These are phyloP conservation scores for Heteronetta atricapilla DNA, from an alignment of 2,113 vertebrate species.

Conservation along the genomic window DNA sequence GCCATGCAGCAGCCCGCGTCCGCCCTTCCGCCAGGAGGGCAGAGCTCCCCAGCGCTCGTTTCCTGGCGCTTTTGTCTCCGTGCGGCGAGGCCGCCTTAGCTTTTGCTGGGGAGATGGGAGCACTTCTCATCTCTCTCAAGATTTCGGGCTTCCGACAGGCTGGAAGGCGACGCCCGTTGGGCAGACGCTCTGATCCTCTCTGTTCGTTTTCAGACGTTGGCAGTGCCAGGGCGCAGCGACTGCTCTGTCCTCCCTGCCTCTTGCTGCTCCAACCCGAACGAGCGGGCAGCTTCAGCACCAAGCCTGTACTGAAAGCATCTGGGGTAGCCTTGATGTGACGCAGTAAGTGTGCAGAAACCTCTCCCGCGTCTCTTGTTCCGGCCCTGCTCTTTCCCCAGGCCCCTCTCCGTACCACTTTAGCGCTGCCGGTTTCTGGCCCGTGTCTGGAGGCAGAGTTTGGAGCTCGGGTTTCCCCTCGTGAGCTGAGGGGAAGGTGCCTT, in stretches of 20 bases:
- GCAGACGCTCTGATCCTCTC: neutral
- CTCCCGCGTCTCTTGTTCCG: fast-evolving
- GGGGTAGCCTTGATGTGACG: fast-evolving
- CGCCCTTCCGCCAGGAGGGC: neutral
- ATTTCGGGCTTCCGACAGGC: neutral
- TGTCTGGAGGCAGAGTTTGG: neutral
- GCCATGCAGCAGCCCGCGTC: fast-evolving
- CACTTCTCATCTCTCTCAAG: neutral
- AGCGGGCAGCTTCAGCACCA: neutral
- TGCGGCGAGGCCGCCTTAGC: fast-evolving
- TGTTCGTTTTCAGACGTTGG: neutral
- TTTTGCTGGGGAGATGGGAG: neutral
- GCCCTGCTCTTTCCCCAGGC: neutral
- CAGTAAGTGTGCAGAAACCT: neutral
- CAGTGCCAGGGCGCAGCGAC: fast-evolving
- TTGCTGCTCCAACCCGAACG: neutral
- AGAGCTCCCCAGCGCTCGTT: neutral
- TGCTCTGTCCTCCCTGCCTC: neutral
- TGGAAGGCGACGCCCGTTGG: fast-evolving
- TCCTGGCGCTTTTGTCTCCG: neutral
- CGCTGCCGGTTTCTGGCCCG: neutral
- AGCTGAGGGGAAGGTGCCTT: neutral
- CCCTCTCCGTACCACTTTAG: neutral
- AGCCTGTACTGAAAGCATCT: neutral
- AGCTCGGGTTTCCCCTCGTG: neutral